phyloP scores from a whole-genome alignment of 1,140 invertebrate genomes.

The Trachymyrmex septentrionalis region DNA sequence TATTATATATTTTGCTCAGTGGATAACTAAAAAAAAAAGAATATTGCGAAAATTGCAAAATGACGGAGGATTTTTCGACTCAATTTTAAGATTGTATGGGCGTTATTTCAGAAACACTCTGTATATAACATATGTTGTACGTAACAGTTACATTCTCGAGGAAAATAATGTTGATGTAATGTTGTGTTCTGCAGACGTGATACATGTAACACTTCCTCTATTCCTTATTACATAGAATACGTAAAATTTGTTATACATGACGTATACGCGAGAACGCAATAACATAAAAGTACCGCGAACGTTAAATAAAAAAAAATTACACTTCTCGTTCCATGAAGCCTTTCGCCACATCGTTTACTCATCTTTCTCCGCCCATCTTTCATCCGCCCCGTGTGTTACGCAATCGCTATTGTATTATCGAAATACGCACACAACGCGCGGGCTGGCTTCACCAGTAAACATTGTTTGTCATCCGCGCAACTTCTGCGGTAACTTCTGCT shows the following conservation, averaged over 20 bases:
- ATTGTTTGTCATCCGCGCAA: slow-evolving; percentile 17
- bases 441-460: not conserved
- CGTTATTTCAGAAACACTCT: too few relatives aligned
- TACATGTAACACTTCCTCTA: not conserved
- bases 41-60: too few relatives aligned
- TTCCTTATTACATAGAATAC: not conserved
- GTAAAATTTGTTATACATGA: not conserved
- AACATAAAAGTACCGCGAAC: not conserved
- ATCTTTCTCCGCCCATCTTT: not conserved
- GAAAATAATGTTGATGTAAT: too few relatives aligned
- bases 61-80: too few relatives aligned
- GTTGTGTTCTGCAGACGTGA: too few relatives aligned
- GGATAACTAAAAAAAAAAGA: too few relatives aligned
- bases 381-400: not conserved
- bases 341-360: not conserved
- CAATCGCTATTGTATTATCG: slow-evolving; percentile 41
- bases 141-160: too few relatives aligned
- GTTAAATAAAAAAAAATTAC: slow-evolving; percentile 22
- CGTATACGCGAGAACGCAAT: not conserved
- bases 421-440: slow-evolving; percentile 1
- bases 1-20: too few relatives aligned
- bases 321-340: slow-evolving; percentile 3
- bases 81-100: too few relatives aligned
- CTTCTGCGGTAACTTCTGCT: slow-evolving; percentile 31
- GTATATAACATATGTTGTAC: too few relatives aligned